phyloP scores from a whole-genome alignment of 2,888 invertebrate genomes.

The Enoplolaimus lenunculus region DNA sequence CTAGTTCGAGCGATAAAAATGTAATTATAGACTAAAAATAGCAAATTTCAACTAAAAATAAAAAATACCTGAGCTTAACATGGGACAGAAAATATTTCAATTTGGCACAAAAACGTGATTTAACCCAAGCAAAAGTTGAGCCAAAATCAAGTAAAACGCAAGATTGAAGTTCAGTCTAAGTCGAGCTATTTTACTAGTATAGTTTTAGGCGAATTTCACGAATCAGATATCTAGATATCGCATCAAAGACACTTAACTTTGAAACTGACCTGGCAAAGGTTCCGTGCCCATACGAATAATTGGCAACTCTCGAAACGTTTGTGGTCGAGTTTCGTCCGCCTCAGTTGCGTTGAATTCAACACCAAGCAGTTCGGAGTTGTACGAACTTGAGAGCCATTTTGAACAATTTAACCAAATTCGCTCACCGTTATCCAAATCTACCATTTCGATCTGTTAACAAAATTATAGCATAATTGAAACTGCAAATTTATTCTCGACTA shows the following conservation, averaged over 20 bases:
- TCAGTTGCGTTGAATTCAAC: background rate
- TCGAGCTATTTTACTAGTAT: too few relatives aligned
- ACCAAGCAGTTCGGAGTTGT: constrained; percentile 26
- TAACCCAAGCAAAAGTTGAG: too few relatives aligned
- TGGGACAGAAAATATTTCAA: too few relatives aligned
- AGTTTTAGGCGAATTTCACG: too few relatives aligned
- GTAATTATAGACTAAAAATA: constrained; percentile 22
- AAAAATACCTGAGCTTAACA: too few relatives aligned
- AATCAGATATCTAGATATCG: too few relatives aligned
- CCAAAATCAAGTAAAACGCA: too few relatives aligned
- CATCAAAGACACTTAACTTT: too few relatives aligned
- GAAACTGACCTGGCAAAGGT: constrained; percentile 29
- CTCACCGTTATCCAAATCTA: constrained; percentile 35
- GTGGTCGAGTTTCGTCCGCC: constrained; percentile 18
- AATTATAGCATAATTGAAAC: constrained; percentile 7
- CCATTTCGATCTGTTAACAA: constrained; percentile 28
- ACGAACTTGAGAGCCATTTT: constrained; percentile 26
- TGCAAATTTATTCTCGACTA: background rate
- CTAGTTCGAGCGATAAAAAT: background rate
- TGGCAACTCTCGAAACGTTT: constrained; percentile 34
- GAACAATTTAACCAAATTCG: constrained; percentile 17
- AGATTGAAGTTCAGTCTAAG: too few relatives aligned
- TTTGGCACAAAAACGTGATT: too few relatives aligned
- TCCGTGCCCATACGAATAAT: constrained; percentile 28
- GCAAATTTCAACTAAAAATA: too few relatives aligned